Evolutionary conservation across 2,113 vertebrate genomes (phyloP).

Genomic region (Oceanites oceanicus): DNA sequence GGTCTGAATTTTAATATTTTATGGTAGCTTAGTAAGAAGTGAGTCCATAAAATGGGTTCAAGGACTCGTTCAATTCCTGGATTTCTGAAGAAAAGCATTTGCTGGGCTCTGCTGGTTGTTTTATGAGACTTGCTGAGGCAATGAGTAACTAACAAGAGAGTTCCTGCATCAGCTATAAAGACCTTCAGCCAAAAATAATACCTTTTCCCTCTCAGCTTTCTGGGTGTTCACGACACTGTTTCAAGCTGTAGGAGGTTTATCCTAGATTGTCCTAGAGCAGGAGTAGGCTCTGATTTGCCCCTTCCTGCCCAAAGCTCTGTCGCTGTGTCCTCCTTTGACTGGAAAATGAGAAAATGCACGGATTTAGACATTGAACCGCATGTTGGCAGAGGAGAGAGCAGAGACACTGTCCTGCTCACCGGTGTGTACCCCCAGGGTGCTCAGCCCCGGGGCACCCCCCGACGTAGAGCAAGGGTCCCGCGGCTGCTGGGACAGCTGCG

Average conservation of each 20-base stretch:
- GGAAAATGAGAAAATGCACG: not conserved
- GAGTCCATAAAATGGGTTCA: slow-evolving; percentile 71
- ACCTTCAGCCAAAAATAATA: slow-evolving; percentile 12
- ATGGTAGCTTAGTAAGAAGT: slow-evolving; percentile 54
- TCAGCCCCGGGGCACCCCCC: not conserved
- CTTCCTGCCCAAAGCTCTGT: not conserved
- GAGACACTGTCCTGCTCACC: not conserved
- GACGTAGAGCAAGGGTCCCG: not conserved
- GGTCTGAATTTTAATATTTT: slow-evolving; percentile 66
- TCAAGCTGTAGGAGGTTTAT: not conserved
- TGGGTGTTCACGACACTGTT: not conserved
- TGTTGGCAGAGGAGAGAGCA: not conserved
- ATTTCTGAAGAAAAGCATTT: slow-evolving; percentile 53
- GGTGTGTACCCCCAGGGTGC: not conserved
- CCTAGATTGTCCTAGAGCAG: not conserved
- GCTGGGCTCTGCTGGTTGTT: slow-evolving; percentile 23
- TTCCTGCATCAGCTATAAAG: not conserved
- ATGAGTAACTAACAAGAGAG: slow-evolving; percentile 55
- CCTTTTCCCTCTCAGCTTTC: not conserved
- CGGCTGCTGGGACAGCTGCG: not conserved
- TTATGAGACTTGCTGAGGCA: slow-evolving; percentile 55
- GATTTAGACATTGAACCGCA: not conserved
- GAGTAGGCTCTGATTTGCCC: fast-evolving
- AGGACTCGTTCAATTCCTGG: slow-evolving; percentile 69
- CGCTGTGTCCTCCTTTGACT: not conserved